Base-by-base conservation (phyloP, 2,888 invertebrate species). In the Gortyna flavago region DNA sequence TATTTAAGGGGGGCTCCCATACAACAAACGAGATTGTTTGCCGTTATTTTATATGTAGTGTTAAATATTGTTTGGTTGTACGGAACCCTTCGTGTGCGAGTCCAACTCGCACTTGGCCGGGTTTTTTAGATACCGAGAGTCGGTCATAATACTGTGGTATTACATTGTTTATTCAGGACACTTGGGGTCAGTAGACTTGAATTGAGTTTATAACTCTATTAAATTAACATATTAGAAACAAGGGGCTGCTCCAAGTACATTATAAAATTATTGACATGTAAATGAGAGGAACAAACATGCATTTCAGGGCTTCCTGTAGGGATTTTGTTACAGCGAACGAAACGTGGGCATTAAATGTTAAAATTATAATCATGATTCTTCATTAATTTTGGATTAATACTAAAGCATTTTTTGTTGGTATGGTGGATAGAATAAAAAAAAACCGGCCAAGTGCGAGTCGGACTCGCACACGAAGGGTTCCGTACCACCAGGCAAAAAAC, bases 211-310 rank as follows among this genome's bases (percentile, higher is more conserved):
- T 62, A 41, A 83, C 69, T 51, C 73, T 70, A 78, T 83, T 78
- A 66, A 32, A 61, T 48, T 59, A 61, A 68, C 44, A 64, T 59
- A 16, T 80, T 70, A 25, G 59, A 38, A 77, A 41, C 41, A 16
- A 29, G 41, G 62, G 61, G 48, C 68, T 21, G 44, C 81, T 44
- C 41, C 32, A 32, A 44, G 61, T 70, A 72, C 68, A 79, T 83
- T 78, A 79, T 73, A 70, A 57, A 77, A 69, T 72, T 25, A 78
- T 81, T 51, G 62, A 35, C 79, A 83, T 81, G 78, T 72, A 69
- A 80, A 80, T 82, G 57, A 71, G 70, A 66, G 44, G 57, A 32
- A 32, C 70, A n/a, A 48, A 57, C 54, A 66, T 35, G n/a, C 67
- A 57, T 82, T 77, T 67, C 16, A 11, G 67, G 68, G 29, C 7